Evolutionary conservation across 2,113 vertebrate genomes (phyloP).

Genomic region (Callipepla squamata): DNA sequence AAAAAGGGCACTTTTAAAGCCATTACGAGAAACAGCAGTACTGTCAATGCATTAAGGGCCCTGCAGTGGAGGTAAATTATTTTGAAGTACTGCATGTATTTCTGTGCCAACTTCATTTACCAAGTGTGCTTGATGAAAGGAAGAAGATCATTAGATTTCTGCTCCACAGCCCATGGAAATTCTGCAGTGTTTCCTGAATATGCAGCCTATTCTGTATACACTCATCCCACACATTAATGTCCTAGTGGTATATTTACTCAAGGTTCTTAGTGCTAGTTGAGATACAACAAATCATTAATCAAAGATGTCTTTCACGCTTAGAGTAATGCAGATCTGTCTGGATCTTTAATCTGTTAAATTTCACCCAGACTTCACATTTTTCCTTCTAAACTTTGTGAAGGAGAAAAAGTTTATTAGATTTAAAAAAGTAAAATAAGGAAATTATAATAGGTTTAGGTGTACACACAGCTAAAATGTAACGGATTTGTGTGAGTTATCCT

Average conservation of each 20-base stretch:
- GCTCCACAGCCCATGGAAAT: conserved; percentile 57
- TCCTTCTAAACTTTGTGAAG: conserved; percentile 34
- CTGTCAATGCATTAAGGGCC: conserved; percentile 77
- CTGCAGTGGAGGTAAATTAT: conserved; percentile 83
- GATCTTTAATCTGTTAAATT: conserved; percentile 41
- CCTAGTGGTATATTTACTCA: conserved; percentile 69
- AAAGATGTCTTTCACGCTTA: conserved; percentile 49
- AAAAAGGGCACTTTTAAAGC: no score
- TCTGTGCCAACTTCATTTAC: conserved; percentile 83
- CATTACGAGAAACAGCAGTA: conserved; percentile 62
- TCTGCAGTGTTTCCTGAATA: conserved; percentile 50
- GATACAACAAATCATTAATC: conserved; percentile 55
- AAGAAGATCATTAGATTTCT: conserved; percentile 72
- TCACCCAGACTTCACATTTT: conserved; percentile 19
- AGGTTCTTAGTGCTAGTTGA: conserved; percentile 56
- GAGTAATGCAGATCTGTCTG: neutral
- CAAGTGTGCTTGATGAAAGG: conserved; percentile 80
- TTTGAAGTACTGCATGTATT: conserved; percentile 74
- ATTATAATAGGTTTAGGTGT: neutral
- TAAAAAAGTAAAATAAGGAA: neutral
- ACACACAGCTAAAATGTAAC: neutral
- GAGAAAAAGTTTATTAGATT: conserved; percentile 27
- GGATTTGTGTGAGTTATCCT: neutral
- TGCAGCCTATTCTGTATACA: conserved; percentile 55
- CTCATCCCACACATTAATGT: conserved; percentile 34